A percentile compares a stretch with the other conserved stretches of the same genome.
These are phyloP conservation scores for Anguilla japonica DNA, from an alignment of 2,113 vertebrate genomes.

Conservation along the genomic window DNA sequence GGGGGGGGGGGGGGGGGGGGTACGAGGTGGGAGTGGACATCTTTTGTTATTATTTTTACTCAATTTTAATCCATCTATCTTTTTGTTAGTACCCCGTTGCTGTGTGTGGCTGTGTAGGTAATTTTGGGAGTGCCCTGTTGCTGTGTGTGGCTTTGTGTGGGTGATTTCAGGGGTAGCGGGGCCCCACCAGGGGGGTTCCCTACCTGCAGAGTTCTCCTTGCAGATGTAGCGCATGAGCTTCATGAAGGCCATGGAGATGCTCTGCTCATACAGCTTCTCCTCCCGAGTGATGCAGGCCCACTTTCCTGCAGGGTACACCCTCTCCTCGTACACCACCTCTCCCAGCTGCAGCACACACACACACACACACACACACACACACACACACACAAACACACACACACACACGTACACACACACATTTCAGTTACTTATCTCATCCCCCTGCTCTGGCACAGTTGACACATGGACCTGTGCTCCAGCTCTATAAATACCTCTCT, in stretches of 20 bases:
- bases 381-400: too few species aligned
- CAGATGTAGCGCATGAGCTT: slow-evolving; percentile 89
- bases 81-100: too few species aligned
- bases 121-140: too few species aligned
- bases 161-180: neutral
- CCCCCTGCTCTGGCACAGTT: neutral
- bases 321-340: slow-evolving; percentile 74
- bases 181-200: neutral
- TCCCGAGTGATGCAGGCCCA: slow-evolving; percentile 75
- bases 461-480: neutral
- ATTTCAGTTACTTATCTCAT: neutral
- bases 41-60: too few species aligned
- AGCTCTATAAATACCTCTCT: neutral
- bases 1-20: too few species aligned
- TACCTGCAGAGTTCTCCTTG: slow-evolving; percentile 83
- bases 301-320: slow-evolving; percentile 73
- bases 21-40: too few species aligned
- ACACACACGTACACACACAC: too few species aligned
- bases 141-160: too few species aligned
- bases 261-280: slow-evolving; percentile 81
- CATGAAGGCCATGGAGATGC: slow-evolving; percentile 84
- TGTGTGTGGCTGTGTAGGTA: too few species aligned
- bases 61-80: too few species aligned
- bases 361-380: too few species aligned
- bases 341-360: slow-evolving; percentile 62